A percentile compares a stretch with the other conserved stretches of the same genome.
Evolutionary conservation across 2,888 invertebrate species (phyloP).

Genomic region (Thereva unica): DNA sequence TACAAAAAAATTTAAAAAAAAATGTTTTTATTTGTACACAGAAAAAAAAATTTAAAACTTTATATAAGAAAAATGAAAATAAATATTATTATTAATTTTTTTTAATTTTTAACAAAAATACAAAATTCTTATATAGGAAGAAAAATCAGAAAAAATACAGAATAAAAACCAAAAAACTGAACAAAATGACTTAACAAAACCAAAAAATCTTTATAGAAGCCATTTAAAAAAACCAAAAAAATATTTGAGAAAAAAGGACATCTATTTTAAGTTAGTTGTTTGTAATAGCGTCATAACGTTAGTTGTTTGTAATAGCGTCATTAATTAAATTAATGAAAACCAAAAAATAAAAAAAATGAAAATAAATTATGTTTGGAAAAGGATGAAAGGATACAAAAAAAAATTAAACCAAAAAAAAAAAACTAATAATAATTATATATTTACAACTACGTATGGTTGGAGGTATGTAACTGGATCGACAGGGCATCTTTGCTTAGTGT

Average conservation of each 20-base stretch:
- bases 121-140: too few relatives aligned
- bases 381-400: conserved; percentile 41
- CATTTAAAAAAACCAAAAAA: neutral
- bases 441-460: conserved; percentile 7
- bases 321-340: conserved; percentile 34
- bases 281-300: conserved; percentile 39
- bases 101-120: too few relatives aligned
- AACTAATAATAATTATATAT: neutral
- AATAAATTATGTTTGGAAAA: conserved; percentile 38
- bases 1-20: conserved; percentile 37
- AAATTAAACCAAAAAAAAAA: conserved; percentile 38
- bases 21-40: neutral
- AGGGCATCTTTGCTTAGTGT: conserved; percentile 29
- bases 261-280: conserved; percentile 39
- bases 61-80: conserved; percentile 1
- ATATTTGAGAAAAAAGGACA: neutral
- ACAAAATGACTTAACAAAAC: too few relatives aligned
- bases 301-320: conserved; percentile 41
- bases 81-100: neutral
- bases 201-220: too few relatives aligned
- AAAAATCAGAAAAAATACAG: too few relatives aligned
- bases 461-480: conserved; percentile 38
- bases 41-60: conserved; percentile 2
- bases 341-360: conserved; percentile 38
- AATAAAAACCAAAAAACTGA: too few relatives aligned